Percentiles rank a stretch among this genome's conserved stretches.
Evolutionary conservation across 2,797 vertebrate species (phyloP).

Genomic region (Poecilia velifera): DNA sequence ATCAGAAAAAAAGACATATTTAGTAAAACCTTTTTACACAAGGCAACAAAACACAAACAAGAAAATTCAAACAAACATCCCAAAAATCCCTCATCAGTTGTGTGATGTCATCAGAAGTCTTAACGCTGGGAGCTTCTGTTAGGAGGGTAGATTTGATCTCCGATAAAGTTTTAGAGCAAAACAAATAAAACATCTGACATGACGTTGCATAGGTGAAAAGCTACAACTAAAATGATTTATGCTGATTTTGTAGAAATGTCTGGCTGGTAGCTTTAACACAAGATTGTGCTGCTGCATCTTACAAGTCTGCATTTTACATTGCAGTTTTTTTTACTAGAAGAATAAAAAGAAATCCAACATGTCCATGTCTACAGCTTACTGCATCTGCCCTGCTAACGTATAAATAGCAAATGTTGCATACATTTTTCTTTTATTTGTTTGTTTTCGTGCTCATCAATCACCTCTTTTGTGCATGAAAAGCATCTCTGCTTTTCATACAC

Average conservation of each 20-base stretch:
- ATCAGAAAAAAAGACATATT: background rate
- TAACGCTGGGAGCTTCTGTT: background rate
- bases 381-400: slow-evolving; percentile 3
- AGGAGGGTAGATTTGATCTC: background rate
- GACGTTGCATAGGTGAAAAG: background rate
- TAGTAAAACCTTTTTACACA: background rate
- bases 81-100: background rate
- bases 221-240: background rate
- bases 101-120: background rate
- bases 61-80: background rate
- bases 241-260: background rate
- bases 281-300: too few species aligned
- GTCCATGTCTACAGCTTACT: background rate
- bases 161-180: background rate
- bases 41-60: background rate
- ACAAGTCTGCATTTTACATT: background rate
- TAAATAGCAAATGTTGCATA: slow-evolving; percentile 12
- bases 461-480: slow-evolving; percentile 8
- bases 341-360: too few species aligned
- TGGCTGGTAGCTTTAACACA: background rate
- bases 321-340: background rate
- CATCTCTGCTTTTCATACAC: slow-evolving; percentile 18
- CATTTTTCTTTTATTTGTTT: slow-evolving; percentile 23
- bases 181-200: background rate
- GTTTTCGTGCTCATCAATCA: slow-evolving; percentile 36